phyloP scores from a whole-genome alignment of 2,113 vertebrate species.

The Pelecanus crispus region DNA sequence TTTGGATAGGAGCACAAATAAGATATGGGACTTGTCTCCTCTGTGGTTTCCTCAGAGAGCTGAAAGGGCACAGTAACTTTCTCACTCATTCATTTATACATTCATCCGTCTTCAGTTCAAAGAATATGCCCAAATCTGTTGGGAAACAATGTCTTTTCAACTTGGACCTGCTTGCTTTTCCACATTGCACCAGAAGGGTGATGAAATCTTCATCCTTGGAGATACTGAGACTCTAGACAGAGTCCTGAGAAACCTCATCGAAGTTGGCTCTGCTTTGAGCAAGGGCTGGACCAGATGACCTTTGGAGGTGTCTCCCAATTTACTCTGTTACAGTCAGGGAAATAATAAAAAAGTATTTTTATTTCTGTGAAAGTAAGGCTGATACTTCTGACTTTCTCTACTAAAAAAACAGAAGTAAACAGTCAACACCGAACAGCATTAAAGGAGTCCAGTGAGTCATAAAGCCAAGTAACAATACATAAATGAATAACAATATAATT shows the following conservation, averaged over 20 bases:
- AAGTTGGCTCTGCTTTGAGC: not conserved
- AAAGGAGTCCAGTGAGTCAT: not conserved
- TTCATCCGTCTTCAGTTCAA: not conserved
- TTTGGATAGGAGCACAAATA: not conserved
- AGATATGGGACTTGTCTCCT: not conserved
- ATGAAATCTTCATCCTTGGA: not conserved
- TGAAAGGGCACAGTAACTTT: not conserved
- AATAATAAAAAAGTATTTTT: not conserved
- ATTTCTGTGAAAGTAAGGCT: not conserved
- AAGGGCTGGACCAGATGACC: not conserved
- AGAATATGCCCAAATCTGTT: not conserved
- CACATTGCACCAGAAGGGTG: not conserved
- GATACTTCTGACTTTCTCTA: not conserved
- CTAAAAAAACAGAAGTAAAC: not conserved
- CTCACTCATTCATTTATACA: not conserved
- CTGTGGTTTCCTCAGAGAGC: not conserved
- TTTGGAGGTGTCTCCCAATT: not conserved
- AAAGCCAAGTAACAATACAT: not conserved
- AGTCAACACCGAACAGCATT: not conserved
- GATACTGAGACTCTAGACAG: not conserved
- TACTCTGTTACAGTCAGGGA: not conserved
- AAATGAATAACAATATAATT: not conserved
- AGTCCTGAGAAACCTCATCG: not conserved
- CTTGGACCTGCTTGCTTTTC: not conserved
- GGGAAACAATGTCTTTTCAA: not conserved